phyloP scores from a whole-genome alignment of 2,113 vertebrate species.

The Climacteris rufus region DNA sequence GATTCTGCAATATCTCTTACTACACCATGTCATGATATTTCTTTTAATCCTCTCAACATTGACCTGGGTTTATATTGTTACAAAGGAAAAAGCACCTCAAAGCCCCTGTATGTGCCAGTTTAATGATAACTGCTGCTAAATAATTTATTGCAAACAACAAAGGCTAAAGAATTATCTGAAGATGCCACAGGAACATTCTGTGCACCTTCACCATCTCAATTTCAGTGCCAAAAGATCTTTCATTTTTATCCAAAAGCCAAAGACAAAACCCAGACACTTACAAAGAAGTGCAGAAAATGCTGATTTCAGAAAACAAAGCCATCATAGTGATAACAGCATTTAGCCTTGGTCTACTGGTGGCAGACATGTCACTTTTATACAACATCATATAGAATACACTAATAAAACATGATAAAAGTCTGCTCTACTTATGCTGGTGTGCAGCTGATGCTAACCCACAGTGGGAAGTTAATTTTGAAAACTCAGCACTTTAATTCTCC shows the following conservation, averaged over 20 bases:
- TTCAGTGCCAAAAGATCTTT: neutral
- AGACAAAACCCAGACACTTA: neutral
- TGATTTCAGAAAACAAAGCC: constrained; percentile 11
- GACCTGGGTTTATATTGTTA: neutral
- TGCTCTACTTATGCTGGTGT: neutral
- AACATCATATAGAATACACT: neutral
- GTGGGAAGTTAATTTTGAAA: neutral
- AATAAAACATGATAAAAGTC: constrained; percentile 21
- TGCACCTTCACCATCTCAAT: neutral
- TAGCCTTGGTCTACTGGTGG: neutral
- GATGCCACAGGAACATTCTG: neutral
- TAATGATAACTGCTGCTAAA: constrained; percentile 44
- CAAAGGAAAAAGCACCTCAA: constrained; percentile 3
- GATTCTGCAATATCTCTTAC: neutral
- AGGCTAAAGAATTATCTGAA: constrained; percentile 3
- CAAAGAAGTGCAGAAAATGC: neutral
- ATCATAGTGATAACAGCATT: neutral
- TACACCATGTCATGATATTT: neutral
- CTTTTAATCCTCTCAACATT: constrained; percentile 17
- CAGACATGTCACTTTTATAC: constrained; percentile 11
- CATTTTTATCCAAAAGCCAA: constrained; percentile 8
- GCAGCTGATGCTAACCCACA: neutral
- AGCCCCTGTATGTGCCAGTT: neutral
- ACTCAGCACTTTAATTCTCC: neutral
- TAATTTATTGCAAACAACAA: constrained; percentile 40